Evolutionary conservation across 2,797 vertebrate species (phyloP).

Genomic region (Hemibagrus guttatus): DNA sequence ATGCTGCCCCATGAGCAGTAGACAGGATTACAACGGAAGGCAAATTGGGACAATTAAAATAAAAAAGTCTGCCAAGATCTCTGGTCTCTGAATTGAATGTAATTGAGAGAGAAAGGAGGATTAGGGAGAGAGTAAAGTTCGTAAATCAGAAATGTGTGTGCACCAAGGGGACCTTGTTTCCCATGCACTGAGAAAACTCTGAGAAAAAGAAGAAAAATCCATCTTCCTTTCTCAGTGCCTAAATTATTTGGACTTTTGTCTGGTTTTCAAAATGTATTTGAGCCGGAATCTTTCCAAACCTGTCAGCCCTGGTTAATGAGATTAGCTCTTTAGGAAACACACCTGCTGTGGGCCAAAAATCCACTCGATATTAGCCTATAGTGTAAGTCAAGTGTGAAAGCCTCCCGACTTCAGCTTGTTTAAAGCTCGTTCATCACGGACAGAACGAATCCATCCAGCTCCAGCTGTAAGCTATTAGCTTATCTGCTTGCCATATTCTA

Average conservation of each 20-base stretch:
- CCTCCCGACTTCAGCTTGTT: not conserved
- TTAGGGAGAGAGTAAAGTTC: not conserved
- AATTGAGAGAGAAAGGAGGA: not conserved
- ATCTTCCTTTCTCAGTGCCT: not conserved
- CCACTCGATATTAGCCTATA: not conserved
- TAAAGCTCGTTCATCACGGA: not conserved
- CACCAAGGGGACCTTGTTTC: not conserved
- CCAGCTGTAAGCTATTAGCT: slow-evolving; percentile 22
- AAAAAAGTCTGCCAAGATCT: not conserved
- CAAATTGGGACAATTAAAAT: not conserved
- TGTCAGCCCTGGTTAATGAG: not conserved
- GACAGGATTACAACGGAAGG: not conserved
- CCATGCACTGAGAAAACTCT: not conserved
- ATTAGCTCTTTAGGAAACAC: not conserved
- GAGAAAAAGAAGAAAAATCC: not conserved
- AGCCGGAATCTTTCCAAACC: not conserved
- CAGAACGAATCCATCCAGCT: not conserved
- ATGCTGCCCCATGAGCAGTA: not conserved
- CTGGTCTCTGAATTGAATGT: not conserved
- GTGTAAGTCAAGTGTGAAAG: not conserved
- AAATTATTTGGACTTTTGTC: not conserved
- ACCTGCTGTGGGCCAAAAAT: not conserved
- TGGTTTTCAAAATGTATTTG: not conserved
- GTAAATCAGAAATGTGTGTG: not conserved
- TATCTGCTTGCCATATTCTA: not conserved